phyloP scores from a whole-genome alignment of 2,113 vertebrate genomes.

The Calidris pugnax region DNA sequence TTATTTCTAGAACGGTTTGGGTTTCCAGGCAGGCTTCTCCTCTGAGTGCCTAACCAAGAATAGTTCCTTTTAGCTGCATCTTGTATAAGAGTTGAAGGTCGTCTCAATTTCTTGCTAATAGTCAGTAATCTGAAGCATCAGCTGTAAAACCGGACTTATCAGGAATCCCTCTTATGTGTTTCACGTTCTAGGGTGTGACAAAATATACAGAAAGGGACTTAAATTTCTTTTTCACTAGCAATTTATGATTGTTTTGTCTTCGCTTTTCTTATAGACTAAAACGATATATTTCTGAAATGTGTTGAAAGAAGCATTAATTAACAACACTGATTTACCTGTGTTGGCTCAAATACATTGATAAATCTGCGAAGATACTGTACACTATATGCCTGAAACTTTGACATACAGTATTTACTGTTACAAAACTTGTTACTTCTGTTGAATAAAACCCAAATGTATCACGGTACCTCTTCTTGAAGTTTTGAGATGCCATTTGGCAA shows the following conservation, averaged over 20 bases:
- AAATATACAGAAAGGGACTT: background rate
- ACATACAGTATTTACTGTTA: background rate
- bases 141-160: background rate
- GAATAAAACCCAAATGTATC: rapidly evolving
- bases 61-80: background rate
- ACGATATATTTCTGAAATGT: background rate
- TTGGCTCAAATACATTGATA: background rate
- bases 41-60: background rate
- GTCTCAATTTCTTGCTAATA: background rate
- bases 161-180: background rate
- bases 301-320: background rate
- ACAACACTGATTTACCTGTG: background rate
- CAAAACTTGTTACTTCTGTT: background rate
- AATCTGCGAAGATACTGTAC: background rate
- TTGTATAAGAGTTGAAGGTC: background rate
- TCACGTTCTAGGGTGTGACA: background rate
- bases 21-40: background rate
- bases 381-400: background rate
- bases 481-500: background rate
- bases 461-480: background rate
- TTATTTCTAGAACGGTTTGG: constrained; percentile 18
- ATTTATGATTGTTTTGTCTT: background rate
- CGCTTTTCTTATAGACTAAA: background rate
- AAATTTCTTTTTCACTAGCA: background rate
- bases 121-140: background rate